Base-by-base conservation (phyloP, 2,113 vertebrate species). In the Aramus guarauna region DNA sequence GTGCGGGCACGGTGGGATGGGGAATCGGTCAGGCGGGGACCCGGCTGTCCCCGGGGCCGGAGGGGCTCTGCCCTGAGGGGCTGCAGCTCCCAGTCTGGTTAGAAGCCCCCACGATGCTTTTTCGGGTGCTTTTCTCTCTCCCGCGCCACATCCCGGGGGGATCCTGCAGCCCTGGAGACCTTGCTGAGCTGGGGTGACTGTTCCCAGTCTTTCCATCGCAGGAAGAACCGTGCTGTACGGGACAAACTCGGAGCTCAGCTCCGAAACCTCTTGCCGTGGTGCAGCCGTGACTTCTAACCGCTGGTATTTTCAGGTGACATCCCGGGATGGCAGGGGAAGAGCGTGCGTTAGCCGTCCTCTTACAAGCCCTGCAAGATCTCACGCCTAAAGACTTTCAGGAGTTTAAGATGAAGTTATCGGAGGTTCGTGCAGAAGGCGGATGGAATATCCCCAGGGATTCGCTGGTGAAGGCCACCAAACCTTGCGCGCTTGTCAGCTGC, bases 271-370 rank as follows among this genome's bases (percentile, higher is more conserved):
- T 50, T 3, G 30, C 26, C 22, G 1, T 5, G 37, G 52, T 2
- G 41, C 7, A 27, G 18, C 37, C 0, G 2, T 15, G 34, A 15
- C n/a, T 37, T 58, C 48, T 39, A 14, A 36, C 41, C 8, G 4
- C 11, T 15, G 81, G 34, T 45, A 8, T 34, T 69, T 64, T 12
- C 83, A 79, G 85, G 79, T 34, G 74, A 48, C 30, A 10, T 7
- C 45, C 62, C 1, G 0, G 1, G 9, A 85, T 89, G 90, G 90
- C 85, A 20, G 85, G 32, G 47, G 56, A 69, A 14, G 68, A 75
- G 26, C 5, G 0, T 3, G 11, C 16, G 0, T 7, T 39, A 4
- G 41, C 68, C 4, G 3, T 9, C 23, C 85, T 88, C 50, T 10
- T 47, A 16, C 29, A 2, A n/a, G 79, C 68, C 0, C 93, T 94